A percentile compares a stretch with the other conserved stretches of the same genome.
phyloP scores from a whole-genome alignment of 2,797 vertebrate species.

The Emys orbicularis region DNA sequence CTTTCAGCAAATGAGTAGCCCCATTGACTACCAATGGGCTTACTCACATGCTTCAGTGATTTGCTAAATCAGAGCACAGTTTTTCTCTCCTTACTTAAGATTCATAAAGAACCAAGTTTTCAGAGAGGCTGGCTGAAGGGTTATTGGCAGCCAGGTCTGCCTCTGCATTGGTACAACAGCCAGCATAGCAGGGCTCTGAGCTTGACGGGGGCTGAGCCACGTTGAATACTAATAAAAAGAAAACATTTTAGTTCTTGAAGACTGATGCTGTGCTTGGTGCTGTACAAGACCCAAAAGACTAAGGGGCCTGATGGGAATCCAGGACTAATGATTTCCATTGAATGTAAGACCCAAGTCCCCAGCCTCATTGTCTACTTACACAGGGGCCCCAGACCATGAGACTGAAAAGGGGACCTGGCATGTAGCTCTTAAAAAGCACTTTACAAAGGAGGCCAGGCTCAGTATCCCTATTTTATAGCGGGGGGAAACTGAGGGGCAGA shows the following conservation, averaged over 20 bases:
- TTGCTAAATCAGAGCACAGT: not conserved
- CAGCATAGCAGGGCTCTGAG: not conserved
- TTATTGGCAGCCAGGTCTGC: not conserved
- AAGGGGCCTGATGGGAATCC: not conserved
- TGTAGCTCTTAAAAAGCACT: not conserved
- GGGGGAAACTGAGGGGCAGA: not conserved
- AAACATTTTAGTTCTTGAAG: rapidly evolving
- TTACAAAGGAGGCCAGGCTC: not conserved
- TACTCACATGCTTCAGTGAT: not conserved
- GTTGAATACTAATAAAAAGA: not conserved
- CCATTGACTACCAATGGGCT: not conserved
- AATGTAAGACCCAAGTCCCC: not conserved
- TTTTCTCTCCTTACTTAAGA: not conserved
- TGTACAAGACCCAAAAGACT: not conserved
- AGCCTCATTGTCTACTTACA: not conserved
- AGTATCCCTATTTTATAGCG: not conserved
- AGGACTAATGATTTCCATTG: not conserved
- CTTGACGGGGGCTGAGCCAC: not conserved
- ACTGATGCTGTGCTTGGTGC: not conserved
- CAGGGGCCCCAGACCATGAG: not conserved
- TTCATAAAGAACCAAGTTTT: not conserved
- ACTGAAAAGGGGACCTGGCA: not conserved
- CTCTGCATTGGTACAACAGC: not conserved
- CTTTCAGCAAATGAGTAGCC: not conserved
- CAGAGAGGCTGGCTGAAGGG: not conserved